Conservation (phyloP, 2,797 vertebrate genomes). For the Okamejei kenojei region DNA sequence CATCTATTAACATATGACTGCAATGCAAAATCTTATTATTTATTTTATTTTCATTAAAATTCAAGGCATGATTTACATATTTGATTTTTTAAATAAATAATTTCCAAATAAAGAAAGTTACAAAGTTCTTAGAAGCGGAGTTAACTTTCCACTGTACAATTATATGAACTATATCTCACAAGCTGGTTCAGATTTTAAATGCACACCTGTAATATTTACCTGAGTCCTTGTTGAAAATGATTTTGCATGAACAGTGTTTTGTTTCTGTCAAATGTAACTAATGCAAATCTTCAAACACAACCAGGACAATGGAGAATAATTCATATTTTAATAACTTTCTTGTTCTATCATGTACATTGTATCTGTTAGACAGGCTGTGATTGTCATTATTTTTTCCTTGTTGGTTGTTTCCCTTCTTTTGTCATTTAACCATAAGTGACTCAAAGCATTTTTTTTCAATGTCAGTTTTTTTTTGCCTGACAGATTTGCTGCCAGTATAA, state of each 20-base stretch:
- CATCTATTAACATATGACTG: background rate
- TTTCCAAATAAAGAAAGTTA: background rate
- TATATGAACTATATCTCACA: background rate
- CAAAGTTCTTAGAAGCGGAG: background rate
- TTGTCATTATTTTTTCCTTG: background rate
- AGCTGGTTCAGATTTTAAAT: background rate
- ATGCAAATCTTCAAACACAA: background rate
- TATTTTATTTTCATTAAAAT: background rate
- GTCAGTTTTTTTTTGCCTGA: background rate
- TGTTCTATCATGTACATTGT: background rate
- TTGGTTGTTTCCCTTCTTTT: background rate
- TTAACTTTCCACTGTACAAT: too few species aligned
- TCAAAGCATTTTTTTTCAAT: background rate
- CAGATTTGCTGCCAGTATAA: background rate
- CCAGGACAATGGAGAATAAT: background rate
- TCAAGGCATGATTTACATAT: background rate
- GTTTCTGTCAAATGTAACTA: background rate
- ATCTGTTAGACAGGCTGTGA: background rate
- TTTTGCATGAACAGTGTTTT: background rate
- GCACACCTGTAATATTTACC: background rate
- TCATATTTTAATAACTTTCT: constrained; percentile 1
- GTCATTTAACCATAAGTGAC: background rate
- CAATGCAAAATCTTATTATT: background rate
- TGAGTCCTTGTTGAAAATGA: background rate
- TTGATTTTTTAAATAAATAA: background rate